Evolutionary conservation across 23 tunicate genomes (phyloP), one percentile per base, ranked within the genome.

Genomic region (Halocynthia aurantium): DNA sequence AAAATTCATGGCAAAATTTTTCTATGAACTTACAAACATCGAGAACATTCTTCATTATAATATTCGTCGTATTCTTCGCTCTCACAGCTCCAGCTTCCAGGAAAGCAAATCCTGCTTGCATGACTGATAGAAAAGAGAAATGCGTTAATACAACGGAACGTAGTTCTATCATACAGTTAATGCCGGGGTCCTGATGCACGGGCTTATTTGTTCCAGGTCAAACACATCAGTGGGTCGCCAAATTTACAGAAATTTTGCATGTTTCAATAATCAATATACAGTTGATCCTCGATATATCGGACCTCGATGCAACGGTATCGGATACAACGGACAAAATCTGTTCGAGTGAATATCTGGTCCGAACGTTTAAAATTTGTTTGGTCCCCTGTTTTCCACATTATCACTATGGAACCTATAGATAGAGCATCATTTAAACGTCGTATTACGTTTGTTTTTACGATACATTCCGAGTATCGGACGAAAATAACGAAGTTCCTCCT

Each of bases 101-200:
- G 69, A 88, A 88, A 8, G 95, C 95, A 61, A 88, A 88, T 9
- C 95, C 95, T n/a, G 88, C 83, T 65, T 88, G 95, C 95, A 88
- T 88, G 52, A 86, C 90, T 85, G 73, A 7, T 31, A 31, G 44
- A 83, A 76, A 13, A 53, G 5, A 80, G 60, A 84, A 57, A 31
- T 58, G 57, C 18, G 57, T 56, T 15, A 18, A 18, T 2, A 67
- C 5, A 67, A 31, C 44, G 44, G 44, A 31, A 31, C 44, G 44
- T 31, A 31, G 44, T 1, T 58, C 2, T 1, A 13, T 13, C 63
- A n/a, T 58, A 58, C 15, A 58, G 17, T 13, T 2, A 15, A 15
- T n/a, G 22, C 22, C 72, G 4, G 72, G 21, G 17, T 58, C 17
- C 15, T 13, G 17, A 58, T 58, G 4, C 64, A 13, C 15, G 2